Base-by-base conservation (phyloP, 2,888 invertebrate genomes). In the Physocephala rufipes region DNA sequence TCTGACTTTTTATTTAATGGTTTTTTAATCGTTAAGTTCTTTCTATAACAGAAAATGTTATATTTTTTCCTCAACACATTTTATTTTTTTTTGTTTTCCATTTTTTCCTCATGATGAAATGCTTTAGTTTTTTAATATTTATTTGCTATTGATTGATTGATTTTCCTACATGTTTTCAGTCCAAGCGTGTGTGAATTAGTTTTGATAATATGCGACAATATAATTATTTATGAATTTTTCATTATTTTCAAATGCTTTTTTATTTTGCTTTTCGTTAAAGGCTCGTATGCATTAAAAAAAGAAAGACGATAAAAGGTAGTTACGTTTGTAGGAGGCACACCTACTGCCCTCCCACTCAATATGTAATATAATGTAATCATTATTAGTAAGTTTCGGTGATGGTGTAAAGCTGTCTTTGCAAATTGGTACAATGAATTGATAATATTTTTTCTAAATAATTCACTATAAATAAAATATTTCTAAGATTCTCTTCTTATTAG, bases 321-420 rank as follows among this genome's bases (percentile, higher is more conserved):
- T 36, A 36, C 36, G 36, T 36, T n/a, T n/a, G n/a, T n/a, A n/a
- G n/a, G n/a, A 36, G 5, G 9, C 36, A 36, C 9, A 36, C 36
- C 9, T 36, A 36, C 36, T 36, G 36, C 9, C n/a, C n/a, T n/a
- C n/a, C n/a, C n/a, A n/a, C n/a, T n/a, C n/a, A n/a, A n/a, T n/a
- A n/a, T n/a, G n/a, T n/a, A n/a, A n/a, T n/a, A 36, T 4, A 36
- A 36, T 36, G 9, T 36, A 36, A 9, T 36, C 36, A 36, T 36
- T 9, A 36, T 4, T 36, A 9, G n/a, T n/a, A n/a, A n/a, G n/a
- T n/a, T n/a, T 61, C 68, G 68, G 68, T 68, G 68, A 68, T 62
- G 68, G 61, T 68, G 62, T 68, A 68, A 68, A 68, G 68, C 68
- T 68, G 68, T 68, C 62, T 68, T 68, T 68, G 68, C 68, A 49